Evolutionary conservation across 2,888 invertebrate genomes (phyloP), one percentile per base, ranked within the genome.

Genomic region (Ptychoptera albimana): DNA sequence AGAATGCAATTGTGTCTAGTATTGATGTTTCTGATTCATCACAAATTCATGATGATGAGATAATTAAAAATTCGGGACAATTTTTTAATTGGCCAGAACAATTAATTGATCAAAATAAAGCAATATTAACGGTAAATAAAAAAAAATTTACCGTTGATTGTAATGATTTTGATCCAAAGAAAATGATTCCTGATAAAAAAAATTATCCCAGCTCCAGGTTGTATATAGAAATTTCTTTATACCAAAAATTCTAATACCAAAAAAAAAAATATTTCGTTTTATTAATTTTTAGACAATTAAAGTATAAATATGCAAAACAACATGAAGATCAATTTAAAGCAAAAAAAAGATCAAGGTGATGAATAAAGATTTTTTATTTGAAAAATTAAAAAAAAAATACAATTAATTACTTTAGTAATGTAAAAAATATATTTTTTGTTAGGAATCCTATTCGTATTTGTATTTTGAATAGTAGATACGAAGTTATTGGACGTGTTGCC

Each of bases 401-500:
- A n/a, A n/a, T n/a, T n/a, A n/a, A n/a, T n/a, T n/a, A n/a, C n/a
- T n/a, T n/a, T n/a, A n/a, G n/a, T n/a, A n/a, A n/a, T n/a, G n/a
- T n/a, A n/a, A n/a, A n/a, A n/a, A n/a, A n/a, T n/a, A n/a, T 23
- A 11, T 39, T 13, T 14, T 12, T 32, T 42, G 31, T n/a, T 3
- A 42, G 42, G 30, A 42, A 42, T 42, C 38, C 38, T 16, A 44
- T 44, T 16, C 32, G 60, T 8, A 64, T 63, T 49, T 63, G 63
- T 43, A 55, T 60, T 2, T 49, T 55, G 2, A 58, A 58, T 36
- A 59, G 61, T 1, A 57, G 59, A 1, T 64, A 62, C 46, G 52
- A 52, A 2, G 56, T 61, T 46, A 59, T 64, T 43, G 55, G 58
- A 0, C 54, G 55, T 45, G 56, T 64, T 8, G 61, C 61, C 2